Base-by-base conservation (phyloP, 2,797 vertebrate genomes). In the Ctenopoma multispine region DNA sequence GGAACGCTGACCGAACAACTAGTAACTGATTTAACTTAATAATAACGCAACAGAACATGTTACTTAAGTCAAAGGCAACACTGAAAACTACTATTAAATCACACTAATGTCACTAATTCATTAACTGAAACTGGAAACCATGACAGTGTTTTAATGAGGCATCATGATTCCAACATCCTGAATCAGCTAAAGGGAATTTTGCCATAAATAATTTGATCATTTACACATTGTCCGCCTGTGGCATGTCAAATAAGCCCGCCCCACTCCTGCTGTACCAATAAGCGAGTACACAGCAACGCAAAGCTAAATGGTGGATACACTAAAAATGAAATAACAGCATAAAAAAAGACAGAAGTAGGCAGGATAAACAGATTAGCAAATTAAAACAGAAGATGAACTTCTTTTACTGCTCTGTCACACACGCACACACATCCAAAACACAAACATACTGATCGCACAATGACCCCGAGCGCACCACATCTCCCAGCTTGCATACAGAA, bases 181-280 rank as follows among this genome's bases (percentile, higher is more conserved):
- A 12, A 13, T 40, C 12, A 14, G 40, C 13, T 15, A 4, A 14
- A 41, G 4, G 40, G 14, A 41, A 41, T 41, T 15, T 14, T 3
- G 40, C 40, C 40, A 41, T 41, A 14, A 41, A 5, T 13, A 15
- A 15, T 13, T 15, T 15, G 3, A 41, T 15, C 14, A 41, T 41
- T 15, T 41, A 41, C 40, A 41, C 40, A 14, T 38, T 38, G 11
- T 38, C 36, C 36, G 11, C 12, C 10, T 36, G 34, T 5, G 34
- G 10, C 34, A 5, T 36, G 34, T 36, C n/a, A n/a, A n/a, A n/a
- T n/a, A n/a, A n/a, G n/a, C n/a, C n/a, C n/a, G 65, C 46, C 66
- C 74, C 49, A 15, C 81, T 82, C 79, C 87, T 85, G 89, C 83
- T 87, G 80, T 54, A 78, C 57, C 63, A 27, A 59, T 49, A 82